Conservation (phyloP, 2,113 vertebrate genomes). For the Serilophus lunatus region DNA sequence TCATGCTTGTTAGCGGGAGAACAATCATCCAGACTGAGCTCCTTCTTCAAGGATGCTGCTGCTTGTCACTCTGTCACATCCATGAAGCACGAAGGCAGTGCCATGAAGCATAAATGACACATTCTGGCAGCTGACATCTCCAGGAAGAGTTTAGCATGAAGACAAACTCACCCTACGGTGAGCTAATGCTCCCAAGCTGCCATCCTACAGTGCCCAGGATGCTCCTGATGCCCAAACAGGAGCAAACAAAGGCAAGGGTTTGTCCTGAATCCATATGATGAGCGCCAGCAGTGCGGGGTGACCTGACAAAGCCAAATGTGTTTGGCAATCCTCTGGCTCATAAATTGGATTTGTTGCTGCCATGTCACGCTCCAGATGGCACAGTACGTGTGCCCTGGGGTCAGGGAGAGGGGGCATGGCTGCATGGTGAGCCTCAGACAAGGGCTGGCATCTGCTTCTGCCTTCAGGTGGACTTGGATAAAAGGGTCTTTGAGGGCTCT, state of each 20-base stretch:
- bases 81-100: not conserved
- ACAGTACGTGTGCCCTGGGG: accelerated
- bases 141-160: slow-evolving; percentile 27
- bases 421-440: accelerated
- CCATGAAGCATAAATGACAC: slow-evolving; percentile 27
- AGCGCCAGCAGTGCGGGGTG: not conserved
- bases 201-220: not conserved
- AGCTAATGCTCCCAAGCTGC: not conserved
- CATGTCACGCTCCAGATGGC: not conserved
- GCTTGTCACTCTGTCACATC: not conserved
- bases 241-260: not conserved
- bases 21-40: not conserved
- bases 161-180: slow-evolving; percentile 22
- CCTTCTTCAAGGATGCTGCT: not conserved
- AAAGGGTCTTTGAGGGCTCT: not conserved
- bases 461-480: not conserved
- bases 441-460: not conserved
- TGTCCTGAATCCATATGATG: not conserved
- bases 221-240: not conserved
- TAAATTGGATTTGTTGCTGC: accelerated
- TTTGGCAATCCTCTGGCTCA: not conserved
- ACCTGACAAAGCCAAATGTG: not conserved
- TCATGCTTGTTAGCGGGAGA: not conserved
- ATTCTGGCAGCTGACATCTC: slow-evolving; percentile 67
- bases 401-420: not conserved